Evolutionary conservation across 2,888 invertebrate genomes (phyloP).

Genomic region (Sphecodes monilicornis): DNA sequence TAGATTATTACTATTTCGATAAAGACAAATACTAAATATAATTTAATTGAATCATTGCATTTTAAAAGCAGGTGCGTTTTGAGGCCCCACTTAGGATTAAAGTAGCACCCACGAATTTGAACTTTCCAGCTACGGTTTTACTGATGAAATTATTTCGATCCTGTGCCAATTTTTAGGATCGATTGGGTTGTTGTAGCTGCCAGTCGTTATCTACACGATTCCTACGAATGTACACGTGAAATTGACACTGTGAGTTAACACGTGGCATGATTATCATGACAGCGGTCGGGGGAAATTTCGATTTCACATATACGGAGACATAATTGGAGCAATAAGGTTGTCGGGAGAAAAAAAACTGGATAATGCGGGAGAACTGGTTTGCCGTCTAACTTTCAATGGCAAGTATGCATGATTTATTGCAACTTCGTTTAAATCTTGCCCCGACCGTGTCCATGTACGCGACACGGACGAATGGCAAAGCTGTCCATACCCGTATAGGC

Average conservation of each 20-base stretch:
- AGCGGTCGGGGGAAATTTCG: conserved; percentile 27
- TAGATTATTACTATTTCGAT: too few relatives aligned
- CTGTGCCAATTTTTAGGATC: too few relatives aligned
- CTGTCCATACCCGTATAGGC: conserved; percentile 48
- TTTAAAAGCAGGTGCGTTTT: too few relatives aligned
- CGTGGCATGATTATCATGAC: neutral
- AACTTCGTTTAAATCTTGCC: conserved; percentile 52
- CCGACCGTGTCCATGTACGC: conserved; percentile 20
- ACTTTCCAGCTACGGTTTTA: too few relatives aligned
- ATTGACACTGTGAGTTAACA: neutral
- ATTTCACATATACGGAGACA: conserved; percentile 26
- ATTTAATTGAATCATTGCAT: too few relatives aligned
- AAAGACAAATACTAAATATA: too few relatives aligned
- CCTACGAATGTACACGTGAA: neutral
- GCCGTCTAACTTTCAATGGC: conserved; percentile 48
- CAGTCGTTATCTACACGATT: too few relatives aligned
- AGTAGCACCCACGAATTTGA: too few relatives aligned
- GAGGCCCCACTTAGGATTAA: too few relatives aligned
- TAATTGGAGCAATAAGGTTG: conserved; percentile 33
- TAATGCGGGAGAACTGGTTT: conserved; percentile 42
- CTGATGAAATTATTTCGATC: too few relatives aligned
- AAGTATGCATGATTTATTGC: conserved; percentile 53
- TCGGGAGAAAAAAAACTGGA: neutral
- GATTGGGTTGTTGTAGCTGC: too few relatives aligned
- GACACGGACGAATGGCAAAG: conserved; percentile 37